Percentiles rank a stretch among this genome's conserved stretches.
Conservation (phyloP, 2,797 vertebrate species). For the Anas flavirostris region DNA sequence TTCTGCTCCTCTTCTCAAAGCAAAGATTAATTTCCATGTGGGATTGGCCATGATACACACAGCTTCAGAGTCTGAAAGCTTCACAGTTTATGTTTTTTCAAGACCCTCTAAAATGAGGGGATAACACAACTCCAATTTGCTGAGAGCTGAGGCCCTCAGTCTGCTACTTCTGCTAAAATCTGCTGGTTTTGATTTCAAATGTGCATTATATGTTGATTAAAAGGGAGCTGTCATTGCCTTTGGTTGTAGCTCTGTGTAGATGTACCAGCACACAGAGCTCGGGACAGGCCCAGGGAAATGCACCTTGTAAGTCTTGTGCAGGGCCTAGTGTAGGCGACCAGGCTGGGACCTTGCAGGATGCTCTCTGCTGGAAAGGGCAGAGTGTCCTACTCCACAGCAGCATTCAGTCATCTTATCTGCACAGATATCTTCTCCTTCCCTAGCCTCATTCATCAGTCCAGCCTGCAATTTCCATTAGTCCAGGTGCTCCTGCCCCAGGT, state of each 20-base stretch:
- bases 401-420: background rate
- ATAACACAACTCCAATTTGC: background rate
- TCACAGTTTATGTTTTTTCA: too few relatives aligned
- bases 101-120: too few relatives aligned
- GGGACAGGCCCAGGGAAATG: background rate
- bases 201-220: background rate
- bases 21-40: background rate
- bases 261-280: background rate
- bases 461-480: background rate
- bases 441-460: background rate
- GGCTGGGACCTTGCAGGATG: background rate
- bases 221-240: background rate
- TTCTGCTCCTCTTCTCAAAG: background rate
- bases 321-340: fast-evolving
- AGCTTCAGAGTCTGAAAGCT: background rate
- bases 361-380: background rate
- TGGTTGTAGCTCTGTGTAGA: background rate
- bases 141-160: background rate
- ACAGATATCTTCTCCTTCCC: background rate
- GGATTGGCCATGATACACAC: background rate
- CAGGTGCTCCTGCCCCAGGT: background rate
- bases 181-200: background rate
- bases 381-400: background rate
- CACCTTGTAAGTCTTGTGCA: background rate
- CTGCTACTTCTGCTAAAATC: background rate